Evolutionary conservation across 2,888 invertebrate genomes (phyloP).

Genomic region (Mesorhabditis sp.): DNA sequence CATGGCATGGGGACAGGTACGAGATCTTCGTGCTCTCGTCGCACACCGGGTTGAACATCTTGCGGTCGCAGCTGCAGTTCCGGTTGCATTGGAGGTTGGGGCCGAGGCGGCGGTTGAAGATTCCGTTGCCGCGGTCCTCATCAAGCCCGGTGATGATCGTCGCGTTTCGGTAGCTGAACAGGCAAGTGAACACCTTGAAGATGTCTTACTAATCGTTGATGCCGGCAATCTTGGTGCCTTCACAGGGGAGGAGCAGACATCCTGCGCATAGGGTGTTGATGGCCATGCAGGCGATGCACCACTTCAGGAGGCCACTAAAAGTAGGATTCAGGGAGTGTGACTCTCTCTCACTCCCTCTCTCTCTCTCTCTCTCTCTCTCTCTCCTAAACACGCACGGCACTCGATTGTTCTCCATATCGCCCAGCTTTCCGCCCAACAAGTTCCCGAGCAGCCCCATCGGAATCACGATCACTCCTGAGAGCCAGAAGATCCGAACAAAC

Average conservation of each 20-base stretch:
- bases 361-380: too few species aligned
- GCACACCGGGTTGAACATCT: constrained; percentile 40
- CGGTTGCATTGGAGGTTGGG: constrained; percentile 17
- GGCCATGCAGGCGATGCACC: constrained; percentile 15
- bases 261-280: constrained; percentile 16
- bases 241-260: constrained; percentile 18
- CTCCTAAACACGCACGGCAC: constrained; percentile 10
- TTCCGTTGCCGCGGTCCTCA: too few species aligned
- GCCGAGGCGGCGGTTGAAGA: background rate
- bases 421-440: constrained; percentile 26
- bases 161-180: too few species aligned
- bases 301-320: constrained; percentile 19
- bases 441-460: constrained; percentile 35
- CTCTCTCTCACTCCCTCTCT: too few species aligned
- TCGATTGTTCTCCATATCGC: constrained; percentile 18
- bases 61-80: constrained; percentile 30
- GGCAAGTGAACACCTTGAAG: too few species aligned
- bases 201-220: constrained; percentile 13
- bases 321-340: background rate
- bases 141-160: too few species aligned
- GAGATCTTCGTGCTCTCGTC: constrained; percentile 23
- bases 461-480: constrained; percentile 34
- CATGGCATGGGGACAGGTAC: constrained; percentile 39
- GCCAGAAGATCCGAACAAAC: too few species aligned
- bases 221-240: constrained; percentile 19